Conservation (phyloP, 1,140 invertebrate genomes). For the Trichonephila inaurata region DNA sequence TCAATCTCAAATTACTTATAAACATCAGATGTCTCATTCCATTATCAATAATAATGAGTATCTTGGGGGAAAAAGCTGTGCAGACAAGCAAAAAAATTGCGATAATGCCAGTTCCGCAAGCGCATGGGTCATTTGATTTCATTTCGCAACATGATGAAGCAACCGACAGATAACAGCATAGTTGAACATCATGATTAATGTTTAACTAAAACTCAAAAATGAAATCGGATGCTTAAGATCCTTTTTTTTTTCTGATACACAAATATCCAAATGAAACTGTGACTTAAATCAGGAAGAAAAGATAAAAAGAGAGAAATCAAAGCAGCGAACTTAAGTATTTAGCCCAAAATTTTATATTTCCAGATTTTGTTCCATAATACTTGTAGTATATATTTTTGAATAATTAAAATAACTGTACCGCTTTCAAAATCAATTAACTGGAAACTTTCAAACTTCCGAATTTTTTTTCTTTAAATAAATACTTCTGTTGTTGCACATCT, state of each 20-base stretch:
- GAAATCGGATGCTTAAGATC: neutral
- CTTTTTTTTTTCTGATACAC: neutral
- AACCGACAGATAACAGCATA: neutral
- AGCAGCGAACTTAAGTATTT: too few species aligned
- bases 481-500: too few species aligned
- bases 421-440: too few species aligned
- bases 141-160: neutral
- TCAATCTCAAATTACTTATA: neutral
- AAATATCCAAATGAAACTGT: neutral
- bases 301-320: too few species aligned
- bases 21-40: neutral
- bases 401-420: too few species aligned
- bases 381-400: too few species aligned
- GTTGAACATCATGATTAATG: conserved; percentile 19
- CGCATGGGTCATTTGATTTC: conserved; percentile 2
- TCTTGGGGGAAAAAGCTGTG: neutral
- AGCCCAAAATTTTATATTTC: too few species aligned
- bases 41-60: neutral
- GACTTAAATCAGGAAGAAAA: neutral
- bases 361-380: too few species aligned
- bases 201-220: neutral
- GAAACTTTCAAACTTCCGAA: too few species aligned
- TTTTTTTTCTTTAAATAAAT: too few species aligned
- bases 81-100: neutral
- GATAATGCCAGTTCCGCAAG: neutral